Evolutionary conservation across 2,113 vertebrate species (phyloP).

Genomic region (Trichechus manatus): DNA sequence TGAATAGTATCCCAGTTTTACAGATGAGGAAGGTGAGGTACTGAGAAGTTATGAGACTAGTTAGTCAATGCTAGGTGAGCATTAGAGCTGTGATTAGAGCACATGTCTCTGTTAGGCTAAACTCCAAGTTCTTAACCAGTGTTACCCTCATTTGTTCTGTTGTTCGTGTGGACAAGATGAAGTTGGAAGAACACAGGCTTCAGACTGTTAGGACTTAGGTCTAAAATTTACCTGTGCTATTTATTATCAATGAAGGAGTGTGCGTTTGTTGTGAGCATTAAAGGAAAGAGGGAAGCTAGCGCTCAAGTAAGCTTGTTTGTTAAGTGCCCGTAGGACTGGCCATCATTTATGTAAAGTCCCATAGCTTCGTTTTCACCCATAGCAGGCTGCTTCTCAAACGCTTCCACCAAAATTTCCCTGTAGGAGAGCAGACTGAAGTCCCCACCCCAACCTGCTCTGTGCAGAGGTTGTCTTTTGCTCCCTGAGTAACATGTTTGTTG

Average conservation of each 20-base stretch:
- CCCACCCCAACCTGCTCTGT: not conserved
- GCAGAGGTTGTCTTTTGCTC: not conserved
- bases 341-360: not conserved
- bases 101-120: not conserved
- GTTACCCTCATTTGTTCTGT: constrained; percentile 16
- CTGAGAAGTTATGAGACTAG: not conserved
- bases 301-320: not conserved
- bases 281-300: not conserved
- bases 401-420: not conserved
- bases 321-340: not conserved
- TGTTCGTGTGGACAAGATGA: not conserved
- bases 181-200: not conserved
- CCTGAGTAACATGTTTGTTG: not conserved
- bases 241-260: not conserved
- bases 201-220: not conserved
- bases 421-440: not conserved
- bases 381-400: not conserved
- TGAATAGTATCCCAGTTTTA: not conserved
- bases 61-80: not conserved
- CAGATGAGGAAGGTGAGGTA: not conserved
- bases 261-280: not conserved
- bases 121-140: not conserved
- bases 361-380: not conserved
- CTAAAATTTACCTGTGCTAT: not conserved
- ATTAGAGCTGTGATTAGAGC: not conserved